Conservation (phyloP, 2,797 vertebrate genomes). For the Avahi laniger region DNA sequence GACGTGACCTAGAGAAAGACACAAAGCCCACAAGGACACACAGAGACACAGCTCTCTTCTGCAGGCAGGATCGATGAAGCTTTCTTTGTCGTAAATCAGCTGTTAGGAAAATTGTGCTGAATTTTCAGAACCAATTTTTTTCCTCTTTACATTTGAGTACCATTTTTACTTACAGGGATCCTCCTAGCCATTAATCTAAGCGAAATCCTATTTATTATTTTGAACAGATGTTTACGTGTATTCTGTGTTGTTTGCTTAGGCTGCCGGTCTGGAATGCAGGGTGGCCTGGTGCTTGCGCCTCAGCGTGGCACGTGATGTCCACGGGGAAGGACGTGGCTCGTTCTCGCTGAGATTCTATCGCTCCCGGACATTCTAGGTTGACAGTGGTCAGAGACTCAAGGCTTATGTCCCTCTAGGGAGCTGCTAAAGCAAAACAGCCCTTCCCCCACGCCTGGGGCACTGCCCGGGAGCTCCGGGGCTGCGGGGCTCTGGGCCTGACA, state of each 20-base stretch:
- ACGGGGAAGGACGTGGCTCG: rapidly evolving
- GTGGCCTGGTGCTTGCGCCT: not conserved
- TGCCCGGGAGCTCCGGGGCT: not conserved
- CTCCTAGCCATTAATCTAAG: rapidly evolving
- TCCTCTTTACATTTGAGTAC: no score
- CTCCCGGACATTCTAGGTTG: not conserved
- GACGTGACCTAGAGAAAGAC: not conserved
- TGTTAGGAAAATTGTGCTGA: not conserved
- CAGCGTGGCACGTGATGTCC: rapidly evolving
- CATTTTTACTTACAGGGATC: not conserved
- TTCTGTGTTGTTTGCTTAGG: no score
- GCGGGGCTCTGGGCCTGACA: not conserved
- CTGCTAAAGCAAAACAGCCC: not conserved
- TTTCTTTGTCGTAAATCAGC: not conserved
- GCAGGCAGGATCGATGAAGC: not conserved
- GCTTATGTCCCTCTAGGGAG: not conserved
- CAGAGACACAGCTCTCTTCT: rapidly evolving
- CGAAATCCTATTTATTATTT: not conserved
- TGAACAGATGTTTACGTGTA: rapidly evolving
- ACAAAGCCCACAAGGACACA: rapidly evolving
- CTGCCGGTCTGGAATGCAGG: not conserved
- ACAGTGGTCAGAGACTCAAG: not conserved
- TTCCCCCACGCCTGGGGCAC: not conserved
- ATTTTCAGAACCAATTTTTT: not conserved
- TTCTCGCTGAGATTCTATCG: not conserved